These are phyloP conservation scores for Catharus fuscescens DNA, from an alignment of 2,113 vertebrate species.

Conservation along the genomic window DNA sequence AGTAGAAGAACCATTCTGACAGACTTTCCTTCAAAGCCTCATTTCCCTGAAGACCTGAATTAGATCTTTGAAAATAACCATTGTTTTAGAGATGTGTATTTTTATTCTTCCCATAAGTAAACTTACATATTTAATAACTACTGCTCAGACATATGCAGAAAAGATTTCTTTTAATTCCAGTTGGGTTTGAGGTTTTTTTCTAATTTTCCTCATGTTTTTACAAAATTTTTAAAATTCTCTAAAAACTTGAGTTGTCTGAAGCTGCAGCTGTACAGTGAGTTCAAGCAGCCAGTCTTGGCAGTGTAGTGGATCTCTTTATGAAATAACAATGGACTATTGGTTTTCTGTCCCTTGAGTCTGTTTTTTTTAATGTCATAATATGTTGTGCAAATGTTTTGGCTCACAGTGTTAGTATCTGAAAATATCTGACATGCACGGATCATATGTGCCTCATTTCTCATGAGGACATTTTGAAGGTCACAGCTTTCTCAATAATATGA, in stretches of 20 bases:
- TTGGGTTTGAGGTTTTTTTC: not conserved
- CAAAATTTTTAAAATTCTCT: not conserved
- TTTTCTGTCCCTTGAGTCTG: not conserved
- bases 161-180: not conserved
- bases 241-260: not conserved
- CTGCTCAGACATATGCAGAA: not conserved
- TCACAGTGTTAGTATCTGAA: not conserved
- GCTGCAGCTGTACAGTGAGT: not conserved
- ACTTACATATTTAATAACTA: not conserved
- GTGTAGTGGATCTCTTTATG: not conserved
- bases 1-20: not conserved
- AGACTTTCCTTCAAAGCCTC: constrained; percentile 11
- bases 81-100: not conserved
- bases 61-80: not conserved
- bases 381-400: not conserved
- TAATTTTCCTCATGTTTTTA: not conserved
- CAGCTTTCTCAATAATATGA: not conserved
- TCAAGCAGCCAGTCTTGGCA: not conserved
- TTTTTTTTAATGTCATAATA: not conserved
- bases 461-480: not conserved
- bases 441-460: not conserved
- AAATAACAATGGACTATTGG: not conserved
- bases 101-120: not conserved
- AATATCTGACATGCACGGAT: not conserved
- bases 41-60: not conserved